Evolutionary conservation across 2,888 invertebrate genomes (phyloP).

Genomic region (Tiphia femorata): DNA sequence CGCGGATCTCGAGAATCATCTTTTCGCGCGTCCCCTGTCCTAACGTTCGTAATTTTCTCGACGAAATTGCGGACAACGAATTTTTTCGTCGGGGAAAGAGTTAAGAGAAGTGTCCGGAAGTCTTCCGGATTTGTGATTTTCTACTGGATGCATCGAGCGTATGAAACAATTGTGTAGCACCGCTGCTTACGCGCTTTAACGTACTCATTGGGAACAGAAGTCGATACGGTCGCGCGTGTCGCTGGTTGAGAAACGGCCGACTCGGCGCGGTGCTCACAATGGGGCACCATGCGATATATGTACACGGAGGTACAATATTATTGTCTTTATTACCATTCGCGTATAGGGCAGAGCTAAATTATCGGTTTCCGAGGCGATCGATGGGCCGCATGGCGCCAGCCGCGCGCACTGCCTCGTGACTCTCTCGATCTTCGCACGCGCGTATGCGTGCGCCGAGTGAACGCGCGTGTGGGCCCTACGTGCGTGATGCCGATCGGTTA

Average conservation of each 20-base stretch:
- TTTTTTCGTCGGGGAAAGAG: too few relatives aligned
- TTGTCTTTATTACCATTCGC: constrained; percentile 39
- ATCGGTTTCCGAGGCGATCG: constrained; percentile 35
- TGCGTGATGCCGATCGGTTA: too few relatives aligned
- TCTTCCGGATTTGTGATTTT: too few relatives aligned
- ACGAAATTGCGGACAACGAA: too few relatives aligned
- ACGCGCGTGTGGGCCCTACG: too few relatives aligned
- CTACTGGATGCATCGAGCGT: too few relatives aligned
- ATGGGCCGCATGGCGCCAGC: constrained; percentile 39
- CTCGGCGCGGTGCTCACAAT: constrained; percentile 32
- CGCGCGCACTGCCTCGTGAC: constrained; percentile 7
- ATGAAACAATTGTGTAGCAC: too few relatives aligned
- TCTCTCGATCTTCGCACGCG: constrained; percentile 22
- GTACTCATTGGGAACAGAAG: constrained; percentile 10
- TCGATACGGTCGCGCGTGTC: constrained; percentile 17
- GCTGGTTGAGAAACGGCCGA: constrained; percentile 23
- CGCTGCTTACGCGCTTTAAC: too few relatives aligned
- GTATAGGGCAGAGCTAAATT: constrained; percentile 30
- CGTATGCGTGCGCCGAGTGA: constrained; percentile 21
- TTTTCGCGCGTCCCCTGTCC: constrained; percentile 3
- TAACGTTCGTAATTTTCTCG: too few relatives aligned
- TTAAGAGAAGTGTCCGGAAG: too few relatives aligned
- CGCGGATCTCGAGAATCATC: too few relatives aligned
- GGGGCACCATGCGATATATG: constrained; percentile 15
- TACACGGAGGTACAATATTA: constrained; percentile 33